These are phyloP conservation scores for Ptyas mucosa DNA, from an alignment of 2,113 vertebrate species.

Conservation along the genomic window DNA sequence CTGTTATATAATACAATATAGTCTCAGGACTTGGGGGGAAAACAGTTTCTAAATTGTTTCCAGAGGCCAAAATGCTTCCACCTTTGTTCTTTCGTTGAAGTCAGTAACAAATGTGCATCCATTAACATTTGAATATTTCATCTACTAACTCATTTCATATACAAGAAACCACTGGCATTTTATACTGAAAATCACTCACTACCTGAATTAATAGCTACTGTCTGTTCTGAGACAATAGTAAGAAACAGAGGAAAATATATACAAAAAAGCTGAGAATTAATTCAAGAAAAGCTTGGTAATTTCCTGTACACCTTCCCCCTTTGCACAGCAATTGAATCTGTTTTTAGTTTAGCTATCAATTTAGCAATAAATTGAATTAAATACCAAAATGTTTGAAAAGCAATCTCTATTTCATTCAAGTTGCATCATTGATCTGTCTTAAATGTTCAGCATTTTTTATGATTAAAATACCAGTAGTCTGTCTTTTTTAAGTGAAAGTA, in stretches of 20 bases:
- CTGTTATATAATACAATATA: constrained; percentile 1
- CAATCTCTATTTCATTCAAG: constrained; percentile 58
- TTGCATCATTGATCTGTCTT: constrained; percentile 48
- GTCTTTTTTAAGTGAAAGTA: constrained; percentile 36
- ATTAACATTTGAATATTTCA: constrained; percentile 21
- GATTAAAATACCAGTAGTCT: constrained; percentile 42
- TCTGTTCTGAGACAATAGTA: constrained; percentile 28
- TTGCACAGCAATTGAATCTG: constrained; percentile 54
- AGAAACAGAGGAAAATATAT: constrained; percentile 23
- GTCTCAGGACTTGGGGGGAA: neutral
- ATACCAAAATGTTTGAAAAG: constrained; percentile 63
- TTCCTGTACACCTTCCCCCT: constrained; percentile 1
- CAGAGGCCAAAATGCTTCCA: neutral
- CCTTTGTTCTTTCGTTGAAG: neutral
- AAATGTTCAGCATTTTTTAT: constrained; percentile 55
- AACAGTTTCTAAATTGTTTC: constrained; percentile 7
- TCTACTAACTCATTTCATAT: neutral
- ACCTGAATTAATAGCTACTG: constrained; percentile 32
- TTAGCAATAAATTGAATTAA: constrained; percentile 64
- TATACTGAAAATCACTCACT: constrained; percentile 13
- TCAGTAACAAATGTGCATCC: neutral
- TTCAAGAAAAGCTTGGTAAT: constrained; percentile 56
- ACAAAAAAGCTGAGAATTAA: constrained; percentile 42
- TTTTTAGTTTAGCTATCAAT: constrained; percentile 60
- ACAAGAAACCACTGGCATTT: neutral